Evolutionary conservation across 2,888 invertebrate genomes (phyloP).

Genomic region (Stenchaetothrips biformis): DNA sequence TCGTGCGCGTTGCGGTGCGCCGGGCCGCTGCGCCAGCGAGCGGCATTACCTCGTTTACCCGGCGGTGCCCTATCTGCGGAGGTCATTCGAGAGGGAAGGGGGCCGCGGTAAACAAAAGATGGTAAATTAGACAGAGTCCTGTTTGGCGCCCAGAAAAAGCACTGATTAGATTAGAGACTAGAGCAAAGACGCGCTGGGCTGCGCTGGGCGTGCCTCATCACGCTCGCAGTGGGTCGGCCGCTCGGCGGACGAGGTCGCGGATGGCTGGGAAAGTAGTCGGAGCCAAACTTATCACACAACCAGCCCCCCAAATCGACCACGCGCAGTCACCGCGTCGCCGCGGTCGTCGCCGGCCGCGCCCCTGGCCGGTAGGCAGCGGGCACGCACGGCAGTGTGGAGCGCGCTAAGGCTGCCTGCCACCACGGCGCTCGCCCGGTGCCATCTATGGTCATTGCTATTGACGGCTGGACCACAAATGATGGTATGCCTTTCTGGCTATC

Average conservation of each 20-base stretch:
- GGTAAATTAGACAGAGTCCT: conserved; percentile 19
- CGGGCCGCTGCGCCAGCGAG: too few relatives aligned
- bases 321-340: too few relatives aligned
- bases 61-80: not conserved
- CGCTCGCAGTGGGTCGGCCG: not conserved
- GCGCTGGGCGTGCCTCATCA: not conserved
- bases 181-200: not conserved
- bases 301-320: too few relatives aligned
- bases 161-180: conserved; percentile 9
- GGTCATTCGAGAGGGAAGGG: not conserved
- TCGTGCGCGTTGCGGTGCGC: not conserved
- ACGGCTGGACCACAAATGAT: too few relatives aligned
- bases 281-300: too few relatives aligned
- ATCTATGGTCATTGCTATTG: too few relatives aligned
- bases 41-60: too few relatives aligned
- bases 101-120: not conserved
- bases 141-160: conserved; percentile 2
- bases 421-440: not conserved
- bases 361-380: not conserved
- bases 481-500: too few relatives aligned
- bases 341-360: not conserved
- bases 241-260: not conserved
- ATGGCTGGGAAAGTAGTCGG: too few relatives aligned
- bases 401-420: not conserved
- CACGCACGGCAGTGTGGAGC: not conserved